Evolutionary conservation across 2,113 vertebrate species (phyloP), one percentile per base, ranked within the genome.

Genomic region (Aplodontia rufa): DNA sequence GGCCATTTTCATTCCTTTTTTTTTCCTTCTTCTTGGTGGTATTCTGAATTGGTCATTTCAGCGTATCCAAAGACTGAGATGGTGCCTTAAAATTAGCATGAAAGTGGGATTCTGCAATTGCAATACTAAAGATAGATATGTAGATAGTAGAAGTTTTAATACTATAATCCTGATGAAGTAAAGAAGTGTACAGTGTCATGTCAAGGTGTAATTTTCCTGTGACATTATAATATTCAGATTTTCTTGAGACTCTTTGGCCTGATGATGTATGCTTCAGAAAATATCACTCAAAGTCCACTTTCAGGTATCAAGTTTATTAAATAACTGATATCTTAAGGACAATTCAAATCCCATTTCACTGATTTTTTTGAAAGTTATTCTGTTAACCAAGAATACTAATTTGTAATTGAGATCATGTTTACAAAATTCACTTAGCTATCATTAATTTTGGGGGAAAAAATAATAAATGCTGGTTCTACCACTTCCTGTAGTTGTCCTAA

Each of bases 341-440:
- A 85, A 20, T 93, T 51, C 81, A 90, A 83, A 83, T 92, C 69
- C 91, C 58, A 79, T 51, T 85, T 82, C 58, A 84, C 49, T 83
- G 68, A 91, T 95, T 84, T 90, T 92, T 96, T 93, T 93, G 22
- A 86, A 90, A 89, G 49, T 93, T 79, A 79, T 51, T 90, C 12
- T 94, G 7, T 81, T 96, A 53, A 45, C 47, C 88, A 69, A 80
- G 37, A 69, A 75, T 96, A 58, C 30, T 68, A 11, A 92, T 87
- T 71, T 32, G 16, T 92, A 95, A 80, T 91, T 79, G 86, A 91
- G 40, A 71, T 45, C 55, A 45, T 53, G 75, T 60, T 90, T 24
- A 75, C 60, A 95, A 81, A 83, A 3, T 71, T 87, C 80, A 7
- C 51, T 90, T 30, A 19, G 10, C 88, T 93, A 55, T 76, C n/a